Conservation (phyloP, 92 coral and sea anemone species). For the Umimayanthus chanpuru region DNA sequence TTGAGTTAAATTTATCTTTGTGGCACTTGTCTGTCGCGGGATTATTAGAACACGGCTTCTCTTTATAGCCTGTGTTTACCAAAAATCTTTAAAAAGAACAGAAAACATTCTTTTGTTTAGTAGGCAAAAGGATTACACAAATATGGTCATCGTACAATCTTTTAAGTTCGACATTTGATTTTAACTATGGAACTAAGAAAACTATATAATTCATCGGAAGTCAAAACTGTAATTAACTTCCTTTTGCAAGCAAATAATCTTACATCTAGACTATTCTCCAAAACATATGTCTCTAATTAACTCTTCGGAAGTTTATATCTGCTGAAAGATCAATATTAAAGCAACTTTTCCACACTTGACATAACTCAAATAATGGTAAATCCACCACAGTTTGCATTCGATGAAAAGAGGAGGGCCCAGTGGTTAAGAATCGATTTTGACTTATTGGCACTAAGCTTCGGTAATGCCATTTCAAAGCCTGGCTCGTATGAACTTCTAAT, state of each 20-base stretch:
- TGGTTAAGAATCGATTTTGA: constrained; percentile 31
- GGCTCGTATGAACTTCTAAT: constrained; percentile 12
- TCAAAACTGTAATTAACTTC: constrained; percentile 28
- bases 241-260: constrained; percentile 19
- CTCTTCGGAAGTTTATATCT: constrained; percentile 42
- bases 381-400: neutral
- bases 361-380: neutral
- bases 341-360: neutral
- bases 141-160: neutral
- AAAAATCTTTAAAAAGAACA: constrained; percentile 10
- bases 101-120: constrained; percentile 16
- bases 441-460: neutral
- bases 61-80: constrained; percentile 14
- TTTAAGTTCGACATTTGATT: neutral
- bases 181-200: neutral
- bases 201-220: constrained; percentile 14
- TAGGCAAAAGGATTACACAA: neutral
- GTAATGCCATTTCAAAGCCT: constrained; percentile 3
- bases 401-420: constrained; percentile 10
- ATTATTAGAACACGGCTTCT: neutral
- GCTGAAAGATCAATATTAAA: neutral
- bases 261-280: constrained; percentile 13
- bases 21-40: constrained; percentile 4
- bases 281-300: constrained; percentile 42
- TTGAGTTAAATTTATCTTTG: constrained; percentile 20